Evolutionary conservation across 2,113 vertebrate species (phyloP), one percentile per base, ranked within the genome.

Genomic region (Fregata magnificens): DNA sequence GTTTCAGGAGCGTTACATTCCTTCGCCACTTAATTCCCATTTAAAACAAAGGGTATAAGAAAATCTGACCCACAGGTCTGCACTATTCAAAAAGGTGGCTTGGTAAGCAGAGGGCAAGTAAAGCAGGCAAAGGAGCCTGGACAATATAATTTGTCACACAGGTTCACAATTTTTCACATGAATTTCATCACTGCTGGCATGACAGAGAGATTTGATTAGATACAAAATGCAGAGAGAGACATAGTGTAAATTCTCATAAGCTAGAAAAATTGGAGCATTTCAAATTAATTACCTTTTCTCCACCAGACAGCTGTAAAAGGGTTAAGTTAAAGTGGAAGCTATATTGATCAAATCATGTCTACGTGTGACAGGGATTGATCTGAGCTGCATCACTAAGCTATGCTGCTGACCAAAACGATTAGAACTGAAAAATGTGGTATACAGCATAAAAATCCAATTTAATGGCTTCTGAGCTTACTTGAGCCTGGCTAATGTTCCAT

Each of bases 251-350:
- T 80, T 94, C 56, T 80, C 50, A 52, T 63, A 55, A 94, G 59
- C 10, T 74, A 79, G 67, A 97, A 94, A 91, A 90, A 85, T 11
- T 17, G 50, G 16, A 93, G n/a, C 32, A 59, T 91, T 93, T 95
- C 74, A 88, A 88, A 97, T 94, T 93, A 95, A 91, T 83, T 88
- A 77, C 71, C 59, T 93, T 86, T 70, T 90, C 45, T 95, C 53
- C 47, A 94, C 42, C 50, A 90, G 95, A 86, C 71, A 91, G 93
- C 45, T 94, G 28, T 83, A 96, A 97, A 97, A 96, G 96, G 95
- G 96, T 97, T 96, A 97, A 96, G 63, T 94, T 93, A 90, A 96
- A 96, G 79, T 91, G 90, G 87, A 95, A 90, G 67, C 38, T 78
- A 7, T 97, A 96, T 96, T 96, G 97, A 97, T 96, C 87, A 88